phyloP scores from a whole-genome alignment of 2,888 invertebrate species.

The Hirtodrosophila cameraria region DNA sequence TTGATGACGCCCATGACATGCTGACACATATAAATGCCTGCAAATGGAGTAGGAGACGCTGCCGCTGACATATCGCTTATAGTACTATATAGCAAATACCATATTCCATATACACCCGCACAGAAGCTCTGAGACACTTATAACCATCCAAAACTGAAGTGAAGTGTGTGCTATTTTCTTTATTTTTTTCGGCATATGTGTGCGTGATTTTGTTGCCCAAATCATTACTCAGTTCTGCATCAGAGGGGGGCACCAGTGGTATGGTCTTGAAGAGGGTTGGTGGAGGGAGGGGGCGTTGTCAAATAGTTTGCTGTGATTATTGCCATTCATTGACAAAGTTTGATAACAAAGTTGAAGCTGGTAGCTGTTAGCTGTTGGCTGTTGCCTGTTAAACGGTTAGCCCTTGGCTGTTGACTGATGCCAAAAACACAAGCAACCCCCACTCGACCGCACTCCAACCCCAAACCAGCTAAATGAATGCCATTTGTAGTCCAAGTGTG shows the following conservation, averaged over 20 bases:
- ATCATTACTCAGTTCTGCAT: slow-evolving; percentile 63
- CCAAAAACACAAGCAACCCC: not conserved
- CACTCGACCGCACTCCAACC: not conserved
- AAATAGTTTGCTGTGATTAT: slow-evolving; percentile 64
- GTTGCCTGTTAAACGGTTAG: slow-evolving; percentile 22
- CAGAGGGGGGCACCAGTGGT: not conserved
- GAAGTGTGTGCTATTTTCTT: slow-evolving; percentile 39
- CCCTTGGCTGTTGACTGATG: slow-evolving; percentile 4
- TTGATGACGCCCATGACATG: slow-evolving; percentile 73
- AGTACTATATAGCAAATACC: too few relatives aligned
- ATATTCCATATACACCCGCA: slow-evolving; percentile 40
- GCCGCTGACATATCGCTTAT: slow-evolving; percentile 61
- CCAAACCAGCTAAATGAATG: slow-evolving; percentile 34
- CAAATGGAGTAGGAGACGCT: slow-evolving; percentile 69
- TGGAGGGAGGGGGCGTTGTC: slow-evolving; percentile 7
- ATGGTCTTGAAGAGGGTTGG: too few relatives aligned
- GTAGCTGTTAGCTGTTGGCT: slow-evolving; percentile 17
- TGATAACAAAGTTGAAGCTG: slow-evolving; percentile 51
- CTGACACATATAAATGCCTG: slow-evolving; percentile 76
- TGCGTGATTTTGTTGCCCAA: slow-evolving; percentile 33
- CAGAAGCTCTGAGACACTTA: slow-evolving; percentile 44
- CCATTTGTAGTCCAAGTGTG: slow-evolving; percentile 57
- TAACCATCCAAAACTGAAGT: not conserved
- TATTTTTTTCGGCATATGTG: slow-evolving; percentile 25
- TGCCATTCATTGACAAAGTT: slow-evolving; percentile 62